These are phyloP conservation scores for Volucella inanis DNA, from an alignment of 2,888 invertebrate genomes.

Conservation along the genomic window DNA sequence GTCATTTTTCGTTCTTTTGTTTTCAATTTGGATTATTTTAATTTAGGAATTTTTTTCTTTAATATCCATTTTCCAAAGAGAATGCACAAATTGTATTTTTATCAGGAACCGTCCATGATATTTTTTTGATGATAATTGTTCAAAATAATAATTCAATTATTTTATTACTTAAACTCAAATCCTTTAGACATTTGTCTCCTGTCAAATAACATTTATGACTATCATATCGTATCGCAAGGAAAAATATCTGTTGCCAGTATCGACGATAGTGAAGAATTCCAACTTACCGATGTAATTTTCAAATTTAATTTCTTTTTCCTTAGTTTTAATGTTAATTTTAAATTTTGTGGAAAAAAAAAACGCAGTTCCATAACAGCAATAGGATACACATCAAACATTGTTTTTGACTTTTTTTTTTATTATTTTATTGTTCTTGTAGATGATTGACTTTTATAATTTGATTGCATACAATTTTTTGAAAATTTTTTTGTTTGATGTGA, in stretches of 20 bases:
- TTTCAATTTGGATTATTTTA: slow-evolving; percentile 31
- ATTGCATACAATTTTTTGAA: neutral
- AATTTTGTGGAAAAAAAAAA: slow-evolving; percentile 17
- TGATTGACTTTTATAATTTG: slow-evolving; percentile 16
- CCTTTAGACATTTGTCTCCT: slow-evolving; percentile 85
- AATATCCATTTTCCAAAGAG: slow-evolving; percentile 3
- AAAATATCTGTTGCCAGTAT: slow-evolving; percentile 95
- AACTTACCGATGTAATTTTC: slow-evolving; percentile 90
- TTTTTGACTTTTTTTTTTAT: slow-evolving; percentile 6
- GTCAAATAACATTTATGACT: slow-evolving; percentile 91
- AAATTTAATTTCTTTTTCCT: slow-evolving; percentile 44
- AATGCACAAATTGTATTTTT: slow-evolving; percentile 4
- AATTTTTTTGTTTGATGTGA: slow-evolving; percentile 11
- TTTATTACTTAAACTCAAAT: slow-evolving; percentile 68
- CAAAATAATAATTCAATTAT: slow-evolving; percentile 50
- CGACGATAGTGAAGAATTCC: slow-evolving; percentile 95
- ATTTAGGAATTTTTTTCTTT: slow-evolving; percentile 19
- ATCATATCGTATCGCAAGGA: slow-evolving; percentile 96
- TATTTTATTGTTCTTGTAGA: slow-evolving; percentile 29
- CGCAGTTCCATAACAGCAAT: slow-evolving; percentile 68
- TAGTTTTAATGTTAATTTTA: slow-evolving; percentile 21
- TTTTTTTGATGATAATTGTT: slow-evolving; percentile 14
- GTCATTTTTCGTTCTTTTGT: neutral
- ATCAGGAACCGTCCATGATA: slow-evolving; percentile 18
- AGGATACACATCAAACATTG: slow-evolving; percentile 46